phyloP scores from a whole-genome alignment of 2,113 vertebrate genomes.

The Planiliza haematocheilus region DNA sequence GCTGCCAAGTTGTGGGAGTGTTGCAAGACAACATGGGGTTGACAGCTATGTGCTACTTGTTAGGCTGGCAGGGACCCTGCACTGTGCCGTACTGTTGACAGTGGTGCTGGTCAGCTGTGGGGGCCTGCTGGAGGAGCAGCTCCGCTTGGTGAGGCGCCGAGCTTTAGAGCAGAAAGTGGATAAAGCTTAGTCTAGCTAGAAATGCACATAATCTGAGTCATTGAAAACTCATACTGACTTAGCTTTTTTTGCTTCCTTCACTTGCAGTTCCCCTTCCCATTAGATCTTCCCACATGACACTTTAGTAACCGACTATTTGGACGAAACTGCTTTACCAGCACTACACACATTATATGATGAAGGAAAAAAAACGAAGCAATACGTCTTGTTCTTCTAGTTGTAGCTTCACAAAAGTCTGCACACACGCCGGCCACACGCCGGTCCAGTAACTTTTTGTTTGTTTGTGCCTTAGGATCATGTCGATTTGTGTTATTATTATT shows the following conservation, averaged over 20 bases:
- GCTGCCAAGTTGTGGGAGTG: conserved; percentile 6
- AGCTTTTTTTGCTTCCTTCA: background rate
- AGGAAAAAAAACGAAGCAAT: background rate
- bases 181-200: background rate
- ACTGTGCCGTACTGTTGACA: background rate
- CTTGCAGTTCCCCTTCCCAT: background rate
- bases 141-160: background rate
- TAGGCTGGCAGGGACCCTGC: conserved; percentile 2
- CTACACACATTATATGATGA: background rate
- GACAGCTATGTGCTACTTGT: conserved; percentile 12
- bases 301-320: too few species aligned
- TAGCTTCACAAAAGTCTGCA: background rate
- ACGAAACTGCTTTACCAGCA: background rate
- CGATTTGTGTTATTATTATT: conserved; percentile 16
- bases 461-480: background rate
- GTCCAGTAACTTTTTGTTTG: conserved; percentile 11
- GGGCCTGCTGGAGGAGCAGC: background rate
- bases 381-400: background rate
- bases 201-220: background rate
- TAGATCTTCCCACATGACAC: background rate
- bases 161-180: background rate
- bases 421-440: too few species aligned
- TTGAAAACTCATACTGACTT: background rate
- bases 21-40: background rate
- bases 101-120: background rate